phyloP scores from a whole-genome alignment of 1,140 invertebrate genomes.

The Drosophila equinoxialis region DNA sequence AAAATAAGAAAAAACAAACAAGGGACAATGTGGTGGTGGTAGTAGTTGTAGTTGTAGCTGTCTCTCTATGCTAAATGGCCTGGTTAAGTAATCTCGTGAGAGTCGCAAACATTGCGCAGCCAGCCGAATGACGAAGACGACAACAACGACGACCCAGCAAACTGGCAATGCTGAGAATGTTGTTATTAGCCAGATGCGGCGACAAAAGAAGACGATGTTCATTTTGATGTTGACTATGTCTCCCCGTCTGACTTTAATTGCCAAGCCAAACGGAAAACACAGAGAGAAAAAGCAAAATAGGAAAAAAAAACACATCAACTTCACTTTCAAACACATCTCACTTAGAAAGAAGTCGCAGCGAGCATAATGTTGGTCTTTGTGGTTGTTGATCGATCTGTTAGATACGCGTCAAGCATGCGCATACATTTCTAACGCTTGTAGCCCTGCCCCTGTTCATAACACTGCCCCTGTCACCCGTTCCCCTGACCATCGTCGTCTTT shows the following conservation, averaged over 20 bases:
- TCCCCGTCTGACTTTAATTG: constrained; percentile 45
- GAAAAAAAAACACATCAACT: constrained; percentile 34
- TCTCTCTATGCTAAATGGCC: constrained; percentile 70
- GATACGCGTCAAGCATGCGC: constrained; percentile 68
- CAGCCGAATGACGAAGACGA: constrained; percentile 21
- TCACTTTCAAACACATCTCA: constrained; percentile 55
- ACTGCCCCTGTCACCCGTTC: neutral
- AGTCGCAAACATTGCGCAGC: constrained; percentile 78
- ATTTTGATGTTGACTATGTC: constrained; percentile 22
- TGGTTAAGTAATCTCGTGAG: constrained; percentile 81
- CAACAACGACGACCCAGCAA: constrained; percentile 21
- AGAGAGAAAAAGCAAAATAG: neutral
- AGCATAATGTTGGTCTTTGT: constrained; percentile 41
- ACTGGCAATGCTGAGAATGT: constrained; percentile 61
- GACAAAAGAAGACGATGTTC: constrained; percentile 33
- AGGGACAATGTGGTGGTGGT: constrained; percentile 28
- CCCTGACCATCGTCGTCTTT: constrained; percentile 7
- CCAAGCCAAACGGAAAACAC: constrained; percentile 22
- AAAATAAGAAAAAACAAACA: constrained; percentile 66
- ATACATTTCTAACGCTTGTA: constrained; percentile 41
- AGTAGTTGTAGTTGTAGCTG: constrained; percentile 24
- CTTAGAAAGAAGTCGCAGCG: constrained; percentile 48
- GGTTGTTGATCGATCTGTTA: constrained; percentile 73
- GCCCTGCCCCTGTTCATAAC: neutral
- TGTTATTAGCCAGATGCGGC: constrained; percentile 68